Evolutionary conservation across 92 coral and sea anemone species (phyloP), one percentile per base, ranked within the genome.

Genomic region (Zoanthus gigantus): DNA sequence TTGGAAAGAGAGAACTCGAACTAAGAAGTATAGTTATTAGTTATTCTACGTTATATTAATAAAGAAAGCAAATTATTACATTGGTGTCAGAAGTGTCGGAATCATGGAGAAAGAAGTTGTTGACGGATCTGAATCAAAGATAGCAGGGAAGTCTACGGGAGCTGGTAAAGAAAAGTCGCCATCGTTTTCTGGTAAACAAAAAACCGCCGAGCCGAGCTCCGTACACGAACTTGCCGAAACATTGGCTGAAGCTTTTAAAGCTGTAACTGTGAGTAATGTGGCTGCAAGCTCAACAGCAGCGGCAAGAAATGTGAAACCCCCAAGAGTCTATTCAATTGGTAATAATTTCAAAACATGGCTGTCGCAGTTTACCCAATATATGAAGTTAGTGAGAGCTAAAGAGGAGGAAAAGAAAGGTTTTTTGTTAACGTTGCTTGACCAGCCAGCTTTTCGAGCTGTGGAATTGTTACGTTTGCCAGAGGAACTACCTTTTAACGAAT

Each of bases 371-470:
- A 8, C 23, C 4, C 54, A 42, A 14, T 73, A 73, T 73, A 11
- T 73, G 16, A 44, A 73, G 56, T 44, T 73, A 42, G 77, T 73
- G 53, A 42, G 77, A 42, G 54, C 54, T 44, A 14, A 42, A 44
- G 77, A 42, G 16, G 77, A 44, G 7, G 54, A 73, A 71, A 31
- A 71, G 48, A 73, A 44, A 17, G 77, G 72, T 11, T 66, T 17
- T 28, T 66, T 66, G 23, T 66, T 66, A 17, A 66, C 72, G 7
- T 17, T 66, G 72, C 71, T 84, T 28, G 79, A 84, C 17, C 88
- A 84, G 79, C 12, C 79, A 45, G 74, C 65, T 7, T 84, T 37
- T 72, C 10, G 68, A 84, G 88, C 79, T 71, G 88, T 84, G 79
- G 88, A 84, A 47, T 30, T 72, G 58, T 84, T 84, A 72, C 78